Conservation (phyloP, 2,888 invertebrate species). For the Nesidiocoris tenuis region DNA sequence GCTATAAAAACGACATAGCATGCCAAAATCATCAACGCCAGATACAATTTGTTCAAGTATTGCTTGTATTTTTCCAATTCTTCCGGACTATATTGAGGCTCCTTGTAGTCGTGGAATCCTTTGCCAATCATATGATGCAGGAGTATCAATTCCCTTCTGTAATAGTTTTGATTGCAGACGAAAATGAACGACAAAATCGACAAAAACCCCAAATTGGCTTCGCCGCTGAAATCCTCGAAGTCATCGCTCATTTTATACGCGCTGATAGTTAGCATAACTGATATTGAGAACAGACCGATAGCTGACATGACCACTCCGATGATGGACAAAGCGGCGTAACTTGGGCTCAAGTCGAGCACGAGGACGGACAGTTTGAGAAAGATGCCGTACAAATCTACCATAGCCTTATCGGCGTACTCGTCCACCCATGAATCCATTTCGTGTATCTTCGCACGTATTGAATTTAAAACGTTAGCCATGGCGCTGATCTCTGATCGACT, state of each 20-base stretch:
- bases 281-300: not conserved
- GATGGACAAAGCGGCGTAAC: constrained; percentile 8
- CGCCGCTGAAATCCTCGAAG: constrained; percentile 23
- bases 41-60: constrained; percentile 8
- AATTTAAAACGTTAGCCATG: no score
- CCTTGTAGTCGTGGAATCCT: constrained; percentile 35
- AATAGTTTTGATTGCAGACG: constrained; percentile 16
- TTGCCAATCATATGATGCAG: constrained; percentile 25
- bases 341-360: constrained; percentile 19
- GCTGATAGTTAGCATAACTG: not conserved
- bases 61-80: constrained; percentile 7
- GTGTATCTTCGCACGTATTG: constrained; percentile 1
- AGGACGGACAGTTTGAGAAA: constrained; percentile 8
- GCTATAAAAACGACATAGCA: constrained; percentile 26
- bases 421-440: constrained; percentile 26
- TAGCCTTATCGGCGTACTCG: constrained; percentile 8
- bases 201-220: constrained; percentile 31
- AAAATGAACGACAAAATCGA: constrained; percentile 2
- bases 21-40: constrained; percentile 19
- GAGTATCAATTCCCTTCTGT: not conserved
- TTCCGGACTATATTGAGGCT: constrained; percentile 14
- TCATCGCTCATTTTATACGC: constrained; percentile 17
- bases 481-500: no score
- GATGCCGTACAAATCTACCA: not conserved
- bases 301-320: not conserved